These are phyloP conservation scores for Scaptomyza cyrtandrae DNA, from an alignment of 2,888 invertebrate genomes.

Conservation along the genomic window DNA sequence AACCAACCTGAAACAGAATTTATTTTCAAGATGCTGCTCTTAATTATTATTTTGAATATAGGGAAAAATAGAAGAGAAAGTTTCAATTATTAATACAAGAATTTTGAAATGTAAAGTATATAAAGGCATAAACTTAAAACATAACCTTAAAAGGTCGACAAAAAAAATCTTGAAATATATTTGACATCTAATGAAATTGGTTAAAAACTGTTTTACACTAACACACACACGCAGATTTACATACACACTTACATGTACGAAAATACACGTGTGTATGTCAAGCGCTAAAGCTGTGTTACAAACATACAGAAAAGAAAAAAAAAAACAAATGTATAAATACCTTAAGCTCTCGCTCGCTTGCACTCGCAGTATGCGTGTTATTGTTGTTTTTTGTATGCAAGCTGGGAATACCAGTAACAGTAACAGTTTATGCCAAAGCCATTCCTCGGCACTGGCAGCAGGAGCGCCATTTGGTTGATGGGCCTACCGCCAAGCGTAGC, in stretches of 20 bases:
- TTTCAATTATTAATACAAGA: too few species aligned
- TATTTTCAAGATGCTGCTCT: too few species aligned
- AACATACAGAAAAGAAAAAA: neutral
- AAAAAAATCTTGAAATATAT: too few species aligned
- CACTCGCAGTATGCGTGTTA: conserved; percentile 5
- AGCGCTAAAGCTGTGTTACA: conserved; percentile 7
- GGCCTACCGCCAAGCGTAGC: conserved; percentile 31
- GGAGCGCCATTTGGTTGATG: conserved; percentile 57
- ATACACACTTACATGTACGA: neutral
- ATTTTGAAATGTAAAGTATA: too few species aligned
- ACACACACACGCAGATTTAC: neutral
- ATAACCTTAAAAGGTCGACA: neutral
- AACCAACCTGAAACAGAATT: neutral
- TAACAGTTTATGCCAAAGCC: conserved; percentile 60
- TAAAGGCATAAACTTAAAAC: too few species aligned
- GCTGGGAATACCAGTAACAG: conserved; percentile 57
- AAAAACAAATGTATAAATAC: conserved; percentile 12
- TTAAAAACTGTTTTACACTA: neutral
- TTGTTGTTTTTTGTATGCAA: conserved; percentile 46
- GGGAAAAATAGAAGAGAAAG: too few species aligned
- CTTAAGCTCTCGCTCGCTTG: conserved; percentile 29
- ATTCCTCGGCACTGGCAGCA: conserved; percentile 65
- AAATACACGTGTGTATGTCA: neutral
- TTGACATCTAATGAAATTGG: neutral
- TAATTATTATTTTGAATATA: too few species aligned